Evolutionary conservation across 2,113 vertebrate species (phyloP).

Genomic region (Bagarius yarrelli): DNA sequence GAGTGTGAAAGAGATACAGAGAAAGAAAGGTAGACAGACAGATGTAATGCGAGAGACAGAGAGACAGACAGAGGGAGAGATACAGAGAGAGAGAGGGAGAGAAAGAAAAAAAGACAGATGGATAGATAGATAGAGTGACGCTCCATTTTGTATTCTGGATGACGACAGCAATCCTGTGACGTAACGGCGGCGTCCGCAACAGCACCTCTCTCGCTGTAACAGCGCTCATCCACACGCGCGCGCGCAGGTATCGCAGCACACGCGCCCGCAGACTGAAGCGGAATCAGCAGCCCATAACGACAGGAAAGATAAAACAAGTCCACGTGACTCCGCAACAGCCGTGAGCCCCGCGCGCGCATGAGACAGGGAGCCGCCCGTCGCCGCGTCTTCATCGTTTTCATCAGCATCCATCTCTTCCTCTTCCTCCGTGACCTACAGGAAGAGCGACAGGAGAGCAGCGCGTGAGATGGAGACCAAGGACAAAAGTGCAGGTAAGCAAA

Average conservation of each 20-base stretch:
- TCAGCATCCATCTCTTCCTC: neutral
- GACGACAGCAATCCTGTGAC: constrained; percentile 10
- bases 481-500: constrained; percentile 20
- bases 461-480: constrained; percentile 33
- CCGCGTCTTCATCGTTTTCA: neutral
- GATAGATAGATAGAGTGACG: neutral
- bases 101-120: neutral
- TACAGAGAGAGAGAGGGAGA: neutral
- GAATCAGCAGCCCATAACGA: neutral
- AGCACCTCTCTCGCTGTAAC: neutral
- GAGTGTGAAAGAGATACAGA: no score
- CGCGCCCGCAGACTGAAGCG: neutral
- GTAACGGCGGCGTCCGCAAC: constrained; percentile 5
- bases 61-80: neutral
- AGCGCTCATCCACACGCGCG: neutral
- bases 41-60: neutral
- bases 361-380: constrained; percentile 32
- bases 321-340: constrained; percentile 17
- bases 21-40: neutral
- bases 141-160: neutral
- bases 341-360: constrained; percentile 18
- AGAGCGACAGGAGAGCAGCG: neutral
- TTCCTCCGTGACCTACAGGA: constrained; percentile 15
- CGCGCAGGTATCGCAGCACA: neutral
- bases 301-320: neutral